Evolutionary conservation across 2,888 invertebrate species (phyloP), one percentile per base, ranked within the genome.

Genomic region (Lasioglossum pauxillum): DNA sequence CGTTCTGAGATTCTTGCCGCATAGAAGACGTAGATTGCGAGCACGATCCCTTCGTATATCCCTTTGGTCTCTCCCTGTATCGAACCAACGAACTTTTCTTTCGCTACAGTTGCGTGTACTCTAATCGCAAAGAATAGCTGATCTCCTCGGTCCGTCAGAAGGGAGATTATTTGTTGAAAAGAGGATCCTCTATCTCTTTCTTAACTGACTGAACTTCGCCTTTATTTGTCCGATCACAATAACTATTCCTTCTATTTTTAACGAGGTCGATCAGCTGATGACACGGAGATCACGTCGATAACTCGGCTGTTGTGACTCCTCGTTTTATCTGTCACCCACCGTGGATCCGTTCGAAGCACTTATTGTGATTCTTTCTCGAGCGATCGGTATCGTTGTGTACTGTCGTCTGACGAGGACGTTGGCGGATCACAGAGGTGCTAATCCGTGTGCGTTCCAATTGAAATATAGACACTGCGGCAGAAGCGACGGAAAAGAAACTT

Each of bases 1-100:
- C 91, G 84, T 92, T 91, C 82, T 94, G 93, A 74, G 93, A 92
- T 92, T 94, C 95, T 84, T 95, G 94, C 92, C 95, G 94, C 95
- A 95, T 95, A 94, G 93, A 93, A 93, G 84, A 84, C 60, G 76
- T 75, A 83, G 69, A 79, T 78, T 23, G 64, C 23, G 41, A 78
- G 71, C 57, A 74, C 38, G 75, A 44, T 82, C 76, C 73, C 78
- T 78, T 85, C 80, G 75, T 73, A 53, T 73, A 53, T 31, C 71
- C 67, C 78, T 53, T 72, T 10, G 5, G 2, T 4, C 23, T 7
- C 73, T 72, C 44, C 46, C 23, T 49, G 7, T 57, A 0, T 16
- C 46, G 49, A 19, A 14, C 4, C 41, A 10, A 35, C 31, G 2
- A 5, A 60, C 10, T 16, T n/a, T 46, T 14, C 35, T 46, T 53